phyloP scores from a whole-genome alignment of 1,140 invertebrate species.

The Hyles vespertilio region DNA sequence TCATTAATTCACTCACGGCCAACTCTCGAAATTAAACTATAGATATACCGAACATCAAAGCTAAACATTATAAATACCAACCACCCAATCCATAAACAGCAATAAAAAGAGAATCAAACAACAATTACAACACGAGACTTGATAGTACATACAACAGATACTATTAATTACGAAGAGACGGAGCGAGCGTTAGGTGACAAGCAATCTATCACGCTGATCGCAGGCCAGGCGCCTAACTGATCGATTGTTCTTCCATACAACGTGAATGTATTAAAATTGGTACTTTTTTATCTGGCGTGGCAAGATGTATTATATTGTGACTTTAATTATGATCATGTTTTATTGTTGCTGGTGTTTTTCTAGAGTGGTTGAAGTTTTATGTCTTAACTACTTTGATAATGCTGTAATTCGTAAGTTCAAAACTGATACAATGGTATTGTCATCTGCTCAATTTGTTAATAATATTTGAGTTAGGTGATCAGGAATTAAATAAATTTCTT shows the following conservation, averaged over 20 bases:
- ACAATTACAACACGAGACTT: constrained; percentile 17
- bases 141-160: constrained; percentile 14
- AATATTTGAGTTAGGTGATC: too few relatives aligned
- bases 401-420: too few relatives aligned
- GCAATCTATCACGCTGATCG: constrained; percentile 39
- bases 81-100: constrained; percentile 1
- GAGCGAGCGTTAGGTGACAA: constrained; percentile 30
- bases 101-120: constrained; percentile 6
- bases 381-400: too few relatives aligned
- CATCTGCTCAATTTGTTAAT: too few relatives aligned
- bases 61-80: too few relatives aligned
- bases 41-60: too few relatives aligned
- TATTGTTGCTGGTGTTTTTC: not conserved
- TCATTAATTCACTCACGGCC: too few relatives aligned
- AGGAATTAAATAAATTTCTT: too few relatives aligned
- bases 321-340: not conserved
- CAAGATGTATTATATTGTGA: constrained; percentile 21
- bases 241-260: constrained; percentile 34
- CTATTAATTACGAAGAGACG: constrained; percentile 46
- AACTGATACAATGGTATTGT: too few relatives aligned
- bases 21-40: too few relatives aligned
- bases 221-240: constrained; percentile 37
- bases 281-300: constrained; percentile 26
- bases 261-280: constrained; percentile 45
- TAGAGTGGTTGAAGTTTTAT: not conserved